phyloP scores from a whole-genome alignment of 2,888 invertebrate genomes.

The Xylophagus ater region DNA sequence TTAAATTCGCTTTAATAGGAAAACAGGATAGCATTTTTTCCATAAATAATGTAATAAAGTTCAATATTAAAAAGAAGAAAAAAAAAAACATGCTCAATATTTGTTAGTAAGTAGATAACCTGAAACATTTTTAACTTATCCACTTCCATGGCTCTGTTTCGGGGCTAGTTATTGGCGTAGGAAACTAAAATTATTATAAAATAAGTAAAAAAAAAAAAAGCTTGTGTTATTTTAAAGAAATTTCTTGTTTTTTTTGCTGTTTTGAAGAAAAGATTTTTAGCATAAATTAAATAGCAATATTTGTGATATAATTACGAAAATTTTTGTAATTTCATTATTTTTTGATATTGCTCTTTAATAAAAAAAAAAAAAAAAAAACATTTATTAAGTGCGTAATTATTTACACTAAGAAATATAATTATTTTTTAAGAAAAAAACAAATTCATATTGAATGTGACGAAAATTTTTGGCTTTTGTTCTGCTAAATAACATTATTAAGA shows the following conservation, averaged over 20 bases:
- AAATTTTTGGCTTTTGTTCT: no score
- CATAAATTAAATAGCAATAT: slow-evolving; percentile 2
- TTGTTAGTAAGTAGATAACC: slow-evolving; percentile 46
- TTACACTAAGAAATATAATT: no score
- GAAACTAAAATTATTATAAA: slow-evolving; percentile 50
- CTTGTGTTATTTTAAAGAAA: slow-evolving; percentile 8
- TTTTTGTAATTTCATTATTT: slow-evolving; percentile 6
- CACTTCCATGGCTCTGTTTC: slow-evolving; percentile 84
- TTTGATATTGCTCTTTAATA: slow-evolving; percentile 16
- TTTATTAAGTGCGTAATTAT: no score
- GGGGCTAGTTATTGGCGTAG: slow-evolving; percentile 79
- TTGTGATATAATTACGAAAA: slow-evolving; percentile 3
- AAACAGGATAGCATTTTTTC: no score
- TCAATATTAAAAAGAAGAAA: not conserved
- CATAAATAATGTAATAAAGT: no score
- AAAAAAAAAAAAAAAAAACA: slow-evolving; percentile 9
- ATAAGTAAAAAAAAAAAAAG: slow-evolving; percentile 12
- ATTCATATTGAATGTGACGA: no score
- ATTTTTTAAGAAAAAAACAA: no score
- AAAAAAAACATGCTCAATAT: no score
- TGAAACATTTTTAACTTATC: slow-evolving; percentile 43
- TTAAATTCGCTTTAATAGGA: not conserved
- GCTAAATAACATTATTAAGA: no score
- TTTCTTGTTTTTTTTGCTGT: slow-evolving; percentile 1
- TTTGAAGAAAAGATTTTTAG: slow-evolving; percentile 14